Base-by-base conservation (phyloP, 2,888 invertebrate species). In the Perizoma affinitatum region DNA sequence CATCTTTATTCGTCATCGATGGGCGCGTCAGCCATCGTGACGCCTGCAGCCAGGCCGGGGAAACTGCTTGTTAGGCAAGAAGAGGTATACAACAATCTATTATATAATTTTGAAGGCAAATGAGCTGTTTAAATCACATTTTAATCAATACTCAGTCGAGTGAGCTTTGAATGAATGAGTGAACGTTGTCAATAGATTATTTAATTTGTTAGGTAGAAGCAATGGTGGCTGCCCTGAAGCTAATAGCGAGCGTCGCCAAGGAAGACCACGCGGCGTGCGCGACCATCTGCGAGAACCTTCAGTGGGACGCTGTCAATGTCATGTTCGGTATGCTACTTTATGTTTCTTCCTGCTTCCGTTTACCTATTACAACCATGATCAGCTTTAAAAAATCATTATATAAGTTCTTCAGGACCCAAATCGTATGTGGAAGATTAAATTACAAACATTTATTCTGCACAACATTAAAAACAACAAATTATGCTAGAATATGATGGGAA, bases 231-330 rank as follows among this genome's bases (percentile, higher is more conserved):
- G 98, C 98, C 0, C 86, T 98, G 50, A 92, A 94, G 57, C 93
- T 98, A 0, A 95, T 98, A 40, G 94, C 95, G 66, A 94, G 95
- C 3, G 96, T 98, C 22, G 96, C 97, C 0, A 94, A 94, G 0
- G 92, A 96, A 78, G 97, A 97, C 87, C 96, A 96, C 73, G 95
- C 96, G 71, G 96, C 97, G 0, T 93, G 97, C 58, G 92, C 96
- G 41, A 95, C 96, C 22, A 93, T 98, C 50, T 97, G 96, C 76
- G 98, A 98, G 79, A 97, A 97, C 82, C 95, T 97, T 40, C 96
- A 95, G 71, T 98, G 98, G 97, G 95, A 96, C 58, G 96, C 97
- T 0, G 90, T 98, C 58, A 95, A 95, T 68, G 94, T 96, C 49
- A 90, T 98, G 73, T 94, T 98, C 54, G 95, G 92, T 93, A 5